Base-by-base conservation (phyloP, 1,140 invertebrate genomes). In the Drosophila mojavensis region DNA sequence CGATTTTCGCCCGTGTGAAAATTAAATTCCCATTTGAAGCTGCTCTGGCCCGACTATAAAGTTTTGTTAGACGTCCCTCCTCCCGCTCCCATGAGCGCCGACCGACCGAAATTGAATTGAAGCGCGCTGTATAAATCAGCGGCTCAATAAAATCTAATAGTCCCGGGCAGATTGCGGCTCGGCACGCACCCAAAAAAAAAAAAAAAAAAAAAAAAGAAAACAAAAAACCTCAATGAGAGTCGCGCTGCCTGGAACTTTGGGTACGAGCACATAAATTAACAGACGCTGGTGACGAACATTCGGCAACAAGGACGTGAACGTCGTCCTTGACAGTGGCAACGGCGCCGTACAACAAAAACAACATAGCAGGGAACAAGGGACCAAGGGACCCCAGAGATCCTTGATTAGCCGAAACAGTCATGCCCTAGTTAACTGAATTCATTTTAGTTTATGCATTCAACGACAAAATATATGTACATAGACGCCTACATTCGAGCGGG, bases 101-200 rank as follows among this genome's bases (percentile, higher is more conserved):
- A 45, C 48, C 41, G 39, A 48, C 47, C 65, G 33, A 70, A 88
- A 88, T 88, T 89, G 84, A 89, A 88, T 89, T 84, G 70, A 88
- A 77, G 79, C 79, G 72, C 79, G 78, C 76, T 78, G 84, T 89
- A 74, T 88, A 88, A 88, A 88, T 88, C 84, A 88, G 84, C 77
- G 78, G 84, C 80, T 88, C 84, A 89, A 88, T 88, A 88, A 88
- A 88, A 88, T 89, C 80, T 84, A 88, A 88, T 89, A 89, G 83
- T 73, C 80, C 58, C 60, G 53, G 47, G 80, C 80, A 83, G 84
- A 88, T 88, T 88, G 84, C 84, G 74, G 71, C 80, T 68, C 58
- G 67, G 61, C 84, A 88, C 84, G 84, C 84, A 88, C 69, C 73
- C 70, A 54, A 62, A 4, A 28, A 28, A 28, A 28, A 79, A 69